phyloP scores from a whole-genome alignment of 2,888 invertebrate species.

The Spatulosminthurus flaviceps region DNA sequence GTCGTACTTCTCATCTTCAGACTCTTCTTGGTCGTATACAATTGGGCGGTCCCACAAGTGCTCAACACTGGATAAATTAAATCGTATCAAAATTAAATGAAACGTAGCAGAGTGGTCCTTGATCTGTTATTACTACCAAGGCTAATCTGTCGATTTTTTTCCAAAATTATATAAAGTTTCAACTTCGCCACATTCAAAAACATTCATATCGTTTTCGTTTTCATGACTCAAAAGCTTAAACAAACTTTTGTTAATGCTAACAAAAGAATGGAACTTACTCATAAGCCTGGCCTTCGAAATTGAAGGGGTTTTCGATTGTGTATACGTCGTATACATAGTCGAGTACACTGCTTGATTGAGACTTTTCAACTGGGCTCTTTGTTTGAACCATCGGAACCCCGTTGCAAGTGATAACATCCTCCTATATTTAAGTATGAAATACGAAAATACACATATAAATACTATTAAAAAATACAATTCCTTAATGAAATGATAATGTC shows the following conservation, averaged over 20 bases:
- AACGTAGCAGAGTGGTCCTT: too few species aligned
- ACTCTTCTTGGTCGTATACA: background rate
- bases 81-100: too few species aligned
- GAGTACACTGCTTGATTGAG: background rate
- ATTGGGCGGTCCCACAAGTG: background rate
- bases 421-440: background rate
- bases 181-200: too few species aligned
- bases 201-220: too few species aligned
- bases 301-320: background rate
- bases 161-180: too few species aligned
- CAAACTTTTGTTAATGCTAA: background rate
- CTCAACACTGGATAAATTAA: constrained; percentile 11
- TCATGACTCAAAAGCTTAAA: too few species aligned
- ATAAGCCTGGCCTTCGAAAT: background rate
- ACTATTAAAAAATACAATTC: background rate
- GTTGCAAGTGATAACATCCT: constrained; percentile 31
- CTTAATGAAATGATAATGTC: too few species aligned
- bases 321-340: background rate
- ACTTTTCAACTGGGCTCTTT: background rate
- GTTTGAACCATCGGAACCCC: constrained; percentile 33
- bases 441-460: too few species aligned
- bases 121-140: too few species aligned
- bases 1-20: background rate
- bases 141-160: too few species aligned
- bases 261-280: background rate